Evolutionary conservation across 1,140 invertebrate species (phyloP), one percentile per base, ranked within the genome.

Genomic region (Phocides pigmalion): DNA sequence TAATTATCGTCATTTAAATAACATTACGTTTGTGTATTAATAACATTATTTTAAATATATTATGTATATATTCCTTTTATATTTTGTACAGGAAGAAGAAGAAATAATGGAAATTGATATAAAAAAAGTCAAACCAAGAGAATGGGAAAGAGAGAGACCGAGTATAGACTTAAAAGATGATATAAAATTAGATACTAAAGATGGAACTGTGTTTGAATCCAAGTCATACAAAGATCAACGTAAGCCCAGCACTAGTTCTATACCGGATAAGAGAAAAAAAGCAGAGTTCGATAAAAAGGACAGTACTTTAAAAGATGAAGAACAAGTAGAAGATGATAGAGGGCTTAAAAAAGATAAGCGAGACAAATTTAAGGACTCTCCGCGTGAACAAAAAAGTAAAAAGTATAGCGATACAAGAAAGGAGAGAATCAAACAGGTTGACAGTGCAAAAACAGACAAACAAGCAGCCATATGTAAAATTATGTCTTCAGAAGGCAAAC

Each of bases 361-460:
- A 56, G 89, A 91, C 22, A 87, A 89, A 62, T 63, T 79, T 47
- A 88, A 84, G 63, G 91, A 92, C 44, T 78, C 79, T 25, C 83
- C 84, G 6, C 82, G 82, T 32, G 90, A 92, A 68, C 74, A 78
- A 37, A 92, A 88, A 69, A 92, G 82, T 75, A 92, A 92, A 72
- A 92, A 91, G 56, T 92, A 92, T 58, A 90, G 87, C 70, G 90
- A 92, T 51, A 86, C 84, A 11, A 89, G 86, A 67, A 92, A 88
- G 65, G 91, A 92, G 47, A 89, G 88, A 69, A 68, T 85, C 6
- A 88, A 85, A 64, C 72, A 81, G 42, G 72, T 37, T 53, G 89
- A 91, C 32, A 63, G 63, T 67, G 62, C 58, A 4, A 89, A 87
- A 66, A 73, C 76, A n/a, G 86, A 89, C 6, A 88, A 88, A 64